Evolutionary conservation across 2,797 vertebrate species (phyloP).

Genomic region (Mormyrus proboscirostris): DNA sequence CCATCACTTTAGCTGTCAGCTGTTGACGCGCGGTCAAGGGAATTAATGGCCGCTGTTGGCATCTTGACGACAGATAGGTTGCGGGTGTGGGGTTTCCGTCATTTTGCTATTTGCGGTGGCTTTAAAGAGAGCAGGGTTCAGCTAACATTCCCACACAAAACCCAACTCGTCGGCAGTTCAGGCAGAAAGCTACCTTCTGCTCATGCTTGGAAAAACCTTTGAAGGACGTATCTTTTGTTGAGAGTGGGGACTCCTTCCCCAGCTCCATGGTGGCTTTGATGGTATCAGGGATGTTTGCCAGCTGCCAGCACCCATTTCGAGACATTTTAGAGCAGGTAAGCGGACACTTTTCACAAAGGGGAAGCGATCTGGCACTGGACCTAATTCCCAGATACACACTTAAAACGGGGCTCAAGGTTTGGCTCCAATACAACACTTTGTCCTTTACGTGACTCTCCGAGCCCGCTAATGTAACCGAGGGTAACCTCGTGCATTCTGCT

Average conservation of each 20-base stretch:
- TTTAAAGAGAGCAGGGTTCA: background rate
- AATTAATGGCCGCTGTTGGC: background rate
- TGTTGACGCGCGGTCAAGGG: background rate
- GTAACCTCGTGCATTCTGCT: background rate
- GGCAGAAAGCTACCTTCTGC: background rate
- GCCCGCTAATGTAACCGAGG: background rate
- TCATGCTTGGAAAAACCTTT: background rate
- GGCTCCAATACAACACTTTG: conserved; percentile 7
- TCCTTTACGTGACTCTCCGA: background rate
- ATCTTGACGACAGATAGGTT: background rate
- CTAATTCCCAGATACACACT: conserved; percentile 42
- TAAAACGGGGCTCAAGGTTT: conserved; percentile 50
- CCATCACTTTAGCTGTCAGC: conserved; percentile 37
- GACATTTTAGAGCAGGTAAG: conserved; percentile 17
- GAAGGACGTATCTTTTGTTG: conserved; percentile 31
- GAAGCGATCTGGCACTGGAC: conserved; percentile 26
- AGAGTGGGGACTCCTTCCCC: conserved; percentile 31
- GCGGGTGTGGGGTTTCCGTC: background rate
- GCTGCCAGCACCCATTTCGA: conserved; percentile 24
- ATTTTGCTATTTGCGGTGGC: background rate
- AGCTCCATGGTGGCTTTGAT: conserved; percentile 41
- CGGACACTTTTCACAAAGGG: conserved; percentile 34
- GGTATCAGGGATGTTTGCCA: conserved; percentile 39
- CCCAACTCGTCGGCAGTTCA: background rate
- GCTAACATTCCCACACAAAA: background rate